phyloP scores from a whole-genome alignment of 2,113 vertebrate genomes.

The Anas platyrhynchos region DNA sequence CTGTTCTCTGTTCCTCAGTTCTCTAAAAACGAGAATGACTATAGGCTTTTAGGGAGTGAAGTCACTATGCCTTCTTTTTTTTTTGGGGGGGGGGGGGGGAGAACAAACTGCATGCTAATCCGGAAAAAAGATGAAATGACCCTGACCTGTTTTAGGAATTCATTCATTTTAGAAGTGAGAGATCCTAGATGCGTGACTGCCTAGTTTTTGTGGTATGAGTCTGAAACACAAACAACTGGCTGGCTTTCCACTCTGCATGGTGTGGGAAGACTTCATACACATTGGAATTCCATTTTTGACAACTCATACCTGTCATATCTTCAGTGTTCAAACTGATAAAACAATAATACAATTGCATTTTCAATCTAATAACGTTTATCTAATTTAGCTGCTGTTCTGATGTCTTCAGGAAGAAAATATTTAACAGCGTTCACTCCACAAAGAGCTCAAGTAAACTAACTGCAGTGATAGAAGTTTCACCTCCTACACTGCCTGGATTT shows the following conservation, averaged over 20 bases:
- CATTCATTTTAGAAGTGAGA: not conserved
- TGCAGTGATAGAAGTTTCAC: not conserved
- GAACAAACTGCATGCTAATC: not conserved
- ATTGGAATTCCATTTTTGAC: not conserved
- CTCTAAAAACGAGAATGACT: not conserved
- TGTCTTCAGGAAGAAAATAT: conserved; percentile 3
- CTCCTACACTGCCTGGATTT: not conserved
- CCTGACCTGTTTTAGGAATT: not conserved
- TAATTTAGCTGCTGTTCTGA: not conserved
- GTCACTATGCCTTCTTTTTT: not conserved
- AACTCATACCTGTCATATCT: not conserved
- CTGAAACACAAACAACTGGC: not conserved
- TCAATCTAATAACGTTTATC: not conserved
- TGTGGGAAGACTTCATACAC: not conserved
- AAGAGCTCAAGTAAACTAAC: not conserved
- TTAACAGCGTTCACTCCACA: not conserved
- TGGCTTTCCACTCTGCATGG: not conserved
- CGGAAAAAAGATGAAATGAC: not conserved
- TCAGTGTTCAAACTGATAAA: not conserved
- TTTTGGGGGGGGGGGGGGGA: not conserved
- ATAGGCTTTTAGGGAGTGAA: not conserved
- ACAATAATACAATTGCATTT: not conserved
- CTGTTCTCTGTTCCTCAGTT: not conserved
- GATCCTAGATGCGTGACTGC: not conserved
- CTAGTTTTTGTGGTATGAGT: not conserved